Percentiles rank a stretch among this genome's conserved stretches.
These are phyloP conservation scores for Pseudomyrmex pallidus DNA, from an alignment of 1,140 invertebrate species.

Conservation along the genomic window DNA sequence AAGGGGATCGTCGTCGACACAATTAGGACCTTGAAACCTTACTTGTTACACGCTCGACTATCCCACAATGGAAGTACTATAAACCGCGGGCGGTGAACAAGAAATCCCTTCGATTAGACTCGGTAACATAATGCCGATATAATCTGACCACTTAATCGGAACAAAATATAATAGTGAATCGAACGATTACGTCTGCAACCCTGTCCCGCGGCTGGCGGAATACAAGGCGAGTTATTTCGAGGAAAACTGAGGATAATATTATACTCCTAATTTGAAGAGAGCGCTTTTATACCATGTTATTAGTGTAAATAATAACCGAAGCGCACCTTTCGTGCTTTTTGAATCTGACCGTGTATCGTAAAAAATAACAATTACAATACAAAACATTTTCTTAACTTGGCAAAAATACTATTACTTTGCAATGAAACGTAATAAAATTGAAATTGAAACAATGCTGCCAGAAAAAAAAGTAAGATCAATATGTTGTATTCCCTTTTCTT, in stretches of 20 bases:
- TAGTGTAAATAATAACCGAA: not conserved
- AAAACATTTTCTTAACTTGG: no score
- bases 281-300: not conserved
- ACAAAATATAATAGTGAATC: constrained; percentile 54
- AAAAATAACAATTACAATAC: constrained; percentile 7
- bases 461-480: no score
- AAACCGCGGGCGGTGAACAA: constrained; percentile 61
- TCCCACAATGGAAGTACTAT: constrained; percentile 57
- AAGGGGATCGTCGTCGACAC: constrained; percentile 18
- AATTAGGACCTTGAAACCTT: constrained; percentile 69
- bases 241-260: constrained; percentile 28
- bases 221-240: constrained; percentile 34
- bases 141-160: constrained; percentile 61
- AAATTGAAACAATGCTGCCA: no score
- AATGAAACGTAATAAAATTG: no score
- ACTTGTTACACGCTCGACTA: constrained; percentile 53
- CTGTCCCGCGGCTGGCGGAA: not conserved
- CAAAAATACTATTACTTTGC: no score
- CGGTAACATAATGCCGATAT: constrained; percentile 46
- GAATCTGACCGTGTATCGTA: not conserved
- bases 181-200: constrained; percentile 44
- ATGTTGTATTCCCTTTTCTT: no score
- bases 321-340: not conserved
- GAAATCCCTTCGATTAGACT: constrained; percentile 67
- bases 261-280: not conserved